Base-by-base conservation (phyloP, 2,888 invertebrate species). In the Mimachlamys varia region DNA sequence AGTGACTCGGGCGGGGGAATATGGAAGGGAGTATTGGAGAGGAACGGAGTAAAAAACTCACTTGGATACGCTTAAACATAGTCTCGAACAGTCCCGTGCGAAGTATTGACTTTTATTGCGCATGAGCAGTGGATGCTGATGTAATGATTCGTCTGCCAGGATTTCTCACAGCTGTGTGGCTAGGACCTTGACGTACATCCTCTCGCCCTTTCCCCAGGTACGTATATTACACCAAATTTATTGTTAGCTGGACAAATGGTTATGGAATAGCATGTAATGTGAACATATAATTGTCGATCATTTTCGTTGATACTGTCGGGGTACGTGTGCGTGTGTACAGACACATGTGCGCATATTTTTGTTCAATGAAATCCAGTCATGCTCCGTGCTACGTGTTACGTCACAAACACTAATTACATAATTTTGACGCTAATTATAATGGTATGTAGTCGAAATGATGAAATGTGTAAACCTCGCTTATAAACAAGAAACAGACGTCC, bases 41-140 rank as follows among this genome's bases (percentile, higher is more conserved):
- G n/a, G n/a, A n/a, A n/a, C n/a, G n/a, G n/a, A n/a, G n/a, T n/a
- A n/a, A n/a, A n/a, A 53, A 2, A 53, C 53, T 17, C 12, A 53
- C 53, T 19, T 12, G 53, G 53, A 53, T 12, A 53, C 44, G 44
- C 3, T 10, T n/a, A n/a, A 13, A 15, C 53, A 53, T 19, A 2
- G 53, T 19, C 53, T 53, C 12, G 53, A 44, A 44, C 44, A 44
- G 44, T 7, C 76, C 12, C 76, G 76, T 76, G 33, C 33, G 76
- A 27, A 76, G 33, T 76, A 76, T 76, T 17, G 76, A 76, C 76
- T 76, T 76, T 76, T 76, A 22, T 76, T 76, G 76, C 76, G 76
- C 76, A 76, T 76, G 76, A 10, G 76, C 76, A 76, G 76, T 15
- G 33, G 33, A 27, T 76, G 76, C 76, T 76, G 76, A 76, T 76